A percentile compares a stretch with the other conserved stretches of the same genome.
These are phyloP conservation scores for Morpho helenor DNA, from an alignment of 2,888 invertebrate species.

Conservation along the genomic window DNA sequence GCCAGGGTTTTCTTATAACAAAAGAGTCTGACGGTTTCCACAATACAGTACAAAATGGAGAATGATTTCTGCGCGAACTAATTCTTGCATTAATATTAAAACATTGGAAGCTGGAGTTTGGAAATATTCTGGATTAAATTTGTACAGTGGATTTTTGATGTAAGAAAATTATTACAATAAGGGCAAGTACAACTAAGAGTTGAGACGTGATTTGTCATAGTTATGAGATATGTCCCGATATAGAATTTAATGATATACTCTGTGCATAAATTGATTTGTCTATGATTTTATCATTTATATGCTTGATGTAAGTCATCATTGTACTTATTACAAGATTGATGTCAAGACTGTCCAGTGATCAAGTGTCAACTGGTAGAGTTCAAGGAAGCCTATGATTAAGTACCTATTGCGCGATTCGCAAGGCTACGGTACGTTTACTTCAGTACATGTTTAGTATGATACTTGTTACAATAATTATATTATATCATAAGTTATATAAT, in stretches of 20 bases:
- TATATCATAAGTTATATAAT: neutral
- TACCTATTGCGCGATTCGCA: constrained; percentile 10
- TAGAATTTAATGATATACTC: neutral
- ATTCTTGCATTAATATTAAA: too few relatives aligned
- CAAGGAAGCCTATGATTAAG: constrained; percentile 18
- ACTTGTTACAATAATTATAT: constrained; percentile 5
- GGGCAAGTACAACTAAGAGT: too few relatives aligned
- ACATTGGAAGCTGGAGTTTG: too few relatives aligned
- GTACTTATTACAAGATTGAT: constrained; percentile 20
- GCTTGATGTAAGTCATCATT: constrained; percentile 1
- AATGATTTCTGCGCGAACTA: too few relatives aligned
- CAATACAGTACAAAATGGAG: too few relatives aligned
- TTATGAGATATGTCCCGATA: too few relatives aligned
- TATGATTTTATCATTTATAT: neutral
- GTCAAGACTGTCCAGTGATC: constrained; percentile 29
- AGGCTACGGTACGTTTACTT: constrained; percentile 8
- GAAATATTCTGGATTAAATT: too few relatives aligned
- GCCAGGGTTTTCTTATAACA: too few relatives aligned
- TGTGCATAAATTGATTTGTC: neutral
- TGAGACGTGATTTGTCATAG: too few relatives aligned
- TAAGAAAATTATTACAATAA: too few relatives aligned
- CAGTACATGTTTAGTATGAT: constrained; percentile 4
- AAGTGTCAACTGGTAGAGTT: constrained; percentile 22
- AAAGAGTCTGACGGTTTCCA: too few relatives aligned
- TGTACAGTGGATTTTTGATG: too few relatives aligned